Evolutionary conservation across 2,888 invertebrate genomes (phyloP).

Genomic region (Andricus quercusramuli): DNA sequence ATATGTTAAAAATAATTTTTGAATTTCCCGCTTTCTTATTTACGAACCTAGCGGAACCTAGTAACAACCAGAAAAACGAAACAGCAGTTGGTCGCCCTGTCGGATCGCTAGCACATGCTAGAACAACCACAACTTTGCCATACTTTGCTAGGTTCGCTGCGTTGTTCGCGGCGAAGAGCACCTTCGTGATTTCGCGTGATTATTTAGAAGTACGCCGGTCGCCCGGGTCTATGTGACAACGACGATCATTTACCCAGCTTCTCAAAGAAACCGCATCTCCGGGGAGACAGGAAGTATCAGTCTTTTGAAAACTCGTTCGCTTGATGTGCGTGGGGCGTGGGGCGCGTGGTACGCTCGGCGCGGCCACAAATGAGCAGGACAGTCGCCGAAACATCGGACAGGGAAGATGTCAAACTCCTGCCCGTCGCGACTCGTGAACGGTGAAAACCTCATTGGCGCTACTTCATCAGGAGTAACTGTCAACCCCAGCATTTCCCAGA

Average conservation of each 20-base stretch:
- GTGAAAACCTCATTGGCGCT: conserved; percentile 62
- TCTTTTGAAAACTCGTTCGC: conserved; percentile 4
- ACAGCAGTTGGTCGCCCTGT: too few species aligned
- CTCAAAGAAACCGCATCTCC: not conserved
- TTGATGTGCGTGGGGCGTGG: conserved; percentile 66
- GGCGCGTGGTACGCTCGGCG: conserved; percentile 70
- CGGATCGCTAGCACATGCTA: too few species aligned
- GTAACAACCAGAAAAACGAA: too few species aligned
- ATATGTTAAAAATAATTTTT: too few species aligned
- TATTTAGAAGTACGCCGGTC: conserved; percentile 18
- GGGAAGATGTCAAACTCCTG: conserved; percentile 74
- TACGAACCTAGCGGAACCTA: too few species aligned
- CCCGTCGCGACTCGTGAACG: conserved; percentile 70
- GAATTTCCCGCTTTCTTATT: too few species aligned
- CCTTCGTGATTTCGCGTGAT: conserved; percentile 9
- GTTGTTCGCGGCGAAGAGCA: not conserved
- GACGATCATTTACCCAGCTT: not conserved
- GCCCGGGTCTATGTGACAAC: not conserved
- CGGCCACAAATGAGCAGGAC: conserved; percentile 71
- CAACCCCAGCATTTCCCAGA: not conserved
- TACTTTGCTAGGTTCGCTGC: conserved; percentile 1
- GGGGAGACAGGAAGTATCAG: not conserved
- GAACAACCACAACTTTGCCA: not conserved
- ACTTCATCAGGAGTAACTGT: not conserved
- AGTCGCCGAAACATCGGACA: conserved; percentile 60